Evolutionary conservation across 2,888 invertebrate species (phyloP).

Genomic region (Noctua fimbriata): DNA sequence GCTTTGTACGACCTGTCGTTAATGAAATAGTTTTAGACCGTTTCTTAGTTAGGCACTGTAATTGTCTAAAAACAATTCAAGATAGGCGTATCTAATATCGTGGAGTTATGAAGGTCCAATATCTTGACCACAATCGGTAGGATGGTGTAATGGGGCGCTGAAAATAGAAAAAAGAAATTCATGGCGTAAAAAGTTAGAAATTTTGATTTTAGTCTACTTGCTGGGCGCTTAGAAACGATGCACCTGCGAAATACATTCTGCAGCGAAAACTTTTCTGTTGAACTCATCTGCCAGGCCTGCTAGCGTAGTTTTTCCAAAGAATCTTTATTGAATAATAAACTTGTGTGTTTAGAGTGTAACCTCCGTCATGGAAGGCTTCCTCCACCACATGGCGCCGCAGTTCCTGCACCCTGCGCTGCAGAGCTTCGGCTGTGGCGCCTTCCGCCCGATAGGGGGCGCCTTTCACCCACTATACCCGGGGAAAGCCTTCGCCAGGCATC

Average conservation of each 20-base stretch:
- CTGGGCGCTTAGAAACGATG: slow-evolving; percentile 26
- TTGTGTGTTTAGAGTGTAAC: slow-evolving; percentile 66
- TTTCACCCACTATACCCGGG: slow-evolving; percentile 89
- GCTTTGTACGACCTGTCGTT: slow-evolving; percentile 39
- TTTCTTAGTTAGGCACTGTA: slow-evolving; percentile 1
- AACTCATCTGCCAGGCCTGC: slow-evolving; percentile 34
- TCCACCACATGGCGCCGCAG: slow-evolving; percentile 89
- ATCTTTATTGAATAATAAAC: neutral
- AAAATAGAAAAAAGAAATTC: neutral
- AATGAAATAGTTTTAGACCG: slow-evolving; percentile 28
- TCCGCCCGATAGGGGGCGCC: slow-evolving; percentile 88
- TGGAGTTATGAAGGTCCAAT: neutral
- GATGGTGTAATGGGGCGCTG: neutral
- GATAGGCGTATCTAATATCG: neutral
- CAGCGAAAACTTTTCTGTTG: neutral
- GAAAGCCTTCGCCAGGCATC: slow-evolving; percentile 87
- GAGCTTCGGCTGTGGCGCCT: slow-evolving; percentile 89
- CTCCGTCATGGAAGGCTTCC: slow-evolving; percentile 86
- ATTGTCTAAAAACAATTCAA: neutral
- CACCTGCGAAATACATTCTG: slow-evolving; percentile 1
- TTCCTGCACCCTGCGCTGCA: slow-evolving; percentile 89
- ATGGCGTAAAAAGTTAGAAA: neutral
- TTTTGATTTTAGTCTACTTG: slow-evolving; percentile 1
- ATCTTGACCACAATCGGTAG: neutral
- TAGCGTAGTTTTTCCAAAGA: slow-evolving; percentile 29